Base-by-base conservation (phyloP, 2,113 vertebrate genomes). In the Todiramphus chloris region DNA sequence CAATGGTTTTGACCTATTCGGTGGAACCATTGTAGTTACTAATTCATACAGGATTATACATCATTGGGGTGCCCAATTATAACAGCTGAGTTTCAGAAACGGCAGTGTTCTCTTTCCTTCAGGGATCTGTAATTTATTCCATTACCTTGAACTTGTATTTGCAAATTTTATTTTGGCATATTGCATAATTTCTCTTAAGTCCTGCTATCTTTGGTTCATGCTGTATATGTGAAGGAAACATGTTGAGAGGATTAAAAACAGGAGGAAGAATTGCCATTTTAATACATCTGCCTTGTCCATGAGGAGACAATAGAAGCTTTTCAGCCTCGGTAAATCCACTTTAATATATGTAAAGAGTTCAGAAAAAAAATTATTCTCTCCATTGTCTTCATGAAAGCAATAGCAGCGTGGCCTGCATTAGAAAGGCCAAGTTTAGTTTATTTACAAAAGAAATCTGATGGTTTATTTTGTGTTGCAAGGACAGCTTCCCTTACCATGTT, bases 251-350 rank as follows among this genome's bases (percentile, higher is more conserved):
- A 97, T 98, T 98, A 98, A 97, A 97, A 97, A 92, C 83, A 83
- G 24, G 74, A 73, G 84, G 78, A 87, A 89, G 95, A 96, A 98
- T 97, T 97, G 97, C 89, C 93, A 96, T 98, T 97, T 97, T 98
- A 98, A 98, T 97, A 92, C 79, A 92, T 95, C 93, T 92, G 90
- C 97, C 94, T 97, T 27, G 25, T 90, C 94, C 83, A 81, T 53
- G 16, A 94, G 94, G 84, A 95, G 93, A 97, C 96, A 97, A 96
- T 48, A 60, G 90, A 77, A 94, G 78, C 75, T 73, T 88, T 97
- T 96, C 91, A 97, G 96, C 74, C 74, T 83, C 86, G 39, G 64
- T 87, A 98, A 97, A 97, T 97, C 92, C 76, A 95, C 88, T 95
- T 96, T 85, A 97, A 96, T 96, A 66, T 78, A 96, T 77, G 76